Conservation (phyloP, 2,888 invertebrate genomes). For the Orthosia incerta region DNA sequence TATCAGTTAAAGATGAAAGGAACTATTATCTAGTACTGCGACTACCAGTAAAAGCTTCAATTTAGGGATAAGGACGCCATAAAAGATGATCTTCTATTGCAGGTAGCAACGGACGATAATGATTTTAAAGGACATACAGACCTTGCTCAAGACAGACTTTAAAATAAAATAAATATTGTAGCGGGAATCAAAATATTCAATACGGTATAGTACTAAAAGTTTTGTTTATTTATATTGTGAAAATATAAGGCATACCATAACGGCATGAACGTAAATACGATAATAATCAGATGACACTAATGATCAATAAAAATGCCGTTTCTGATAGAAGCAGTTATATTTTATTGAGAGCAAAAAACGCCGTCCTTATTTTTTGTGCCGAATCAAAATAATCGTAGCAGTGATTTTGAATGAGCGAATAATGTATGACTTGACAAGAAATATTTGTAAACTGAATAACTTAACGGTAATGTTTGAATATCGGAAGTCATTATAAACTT, state of each 20-base stretch:
- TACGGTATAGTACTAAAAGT: neutral
- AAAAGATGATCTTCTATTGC: neutral
- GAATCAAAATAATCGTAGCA: slow-evolving; percentile 41
- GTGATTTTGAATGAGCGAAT: slow-evolving; percentile 40
- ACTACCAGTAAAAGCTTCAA: neutral
- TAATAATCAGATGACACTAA: slow-evolving; percentile 50
- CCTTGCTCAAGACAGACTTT: neutral
- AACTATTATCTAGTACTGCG: too few relatives aligned
- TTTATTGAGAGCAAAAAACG: slow-evolving; percentile 37
- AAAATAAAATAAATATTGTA: neutral
- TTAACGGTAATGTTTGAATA: slow-evolving; percentile 50
- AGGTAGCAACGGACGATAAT: neutral
- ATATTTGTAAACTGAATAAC: slow-evolving; percentile 32
- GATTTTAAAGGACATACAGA: neutral
- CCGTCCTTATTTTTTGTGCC: slow-evolving; percentile 52
- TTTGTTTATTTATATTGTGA: slow-evolving; percentile 33
- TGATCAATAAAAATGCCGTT: slow-evolving; percentile 42
- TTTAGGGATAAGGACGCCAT: neutral
- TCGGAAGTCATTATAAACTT: slow-evolving; percentile 54
- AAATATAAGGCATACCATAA: slow-evolving; percentile 16
- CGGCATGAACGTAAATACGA: slow-evolving; percentile 30
- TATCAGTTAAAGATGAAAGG: too few relatives aligned
- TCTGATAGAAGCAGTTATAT: slow-evolving; percentile 56
- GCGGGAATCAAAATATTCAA: neutral
- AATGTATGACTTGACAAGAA: slow-evolving; percentile 36